Conservation (phyloP, 2,888 invertebrate species). For the Saturnia japonica region DNA sequence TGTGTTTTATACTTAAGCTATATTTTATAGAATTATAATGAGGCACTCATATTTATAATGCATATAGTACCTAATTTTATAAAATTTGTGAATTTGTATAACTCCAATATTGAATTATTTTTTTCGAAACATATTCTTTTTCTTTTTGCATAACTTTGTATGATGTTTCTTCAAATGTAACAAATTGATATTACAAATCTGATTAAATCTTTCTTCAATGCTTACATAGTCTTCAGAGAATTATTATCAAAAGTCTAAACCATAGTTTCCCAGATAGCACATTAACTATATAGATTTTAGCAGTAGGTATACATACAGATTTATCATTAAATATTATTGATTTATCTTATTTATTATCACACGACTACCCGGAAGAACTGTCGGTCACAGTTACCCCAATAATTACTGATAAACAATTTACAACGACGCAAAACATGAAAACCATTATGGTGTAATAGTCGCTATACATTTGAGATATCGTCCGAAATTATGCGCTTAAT, state of each 20-base stretch:
- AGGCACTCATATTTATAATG: not conserved
- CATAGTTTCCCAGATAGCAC: not conserved
- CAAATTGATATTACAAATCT: too few species aligned
- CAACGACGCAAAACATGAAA: conserved; percentile 28
- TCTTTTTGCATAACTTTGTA: too few species aligned
- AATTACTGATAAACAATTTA: not conserved
- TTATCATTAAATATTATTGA: too few species aligned
- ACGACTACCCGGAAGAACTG: not conserved
- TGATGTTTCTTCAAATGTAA: too few species aligned
- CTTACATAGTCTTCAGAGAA: too few species aligned
- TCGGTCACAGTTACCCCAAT: not conserved
- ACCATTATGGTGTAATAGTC: conserved; percentile 43
- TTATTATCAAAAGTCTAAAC: too few species aligned
- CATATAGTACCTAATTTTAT: not conserved
- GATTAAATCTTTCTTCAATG: too few species aligned
- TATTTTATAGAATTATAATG: conserved; percentile 11
- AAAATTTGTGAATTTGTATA: too few species aligned
- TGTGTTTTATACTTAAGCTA: conserved; percentile 1
- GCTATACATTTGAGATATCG: conserved; percentile 48
- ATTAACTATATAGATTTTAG: too few species aligned
- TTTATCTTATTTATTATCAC: not conserved
- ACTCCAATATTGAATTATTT: too few species aligned
- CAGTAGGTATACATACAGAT: too few species aligned
- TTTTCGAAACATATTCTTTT: too few species aligned
- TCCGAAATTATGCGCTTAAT: conserved; percentile 62